Conservation (phyloP, 2,888 invertebrate genomes). For the Eucera pruinosa region DNA sequence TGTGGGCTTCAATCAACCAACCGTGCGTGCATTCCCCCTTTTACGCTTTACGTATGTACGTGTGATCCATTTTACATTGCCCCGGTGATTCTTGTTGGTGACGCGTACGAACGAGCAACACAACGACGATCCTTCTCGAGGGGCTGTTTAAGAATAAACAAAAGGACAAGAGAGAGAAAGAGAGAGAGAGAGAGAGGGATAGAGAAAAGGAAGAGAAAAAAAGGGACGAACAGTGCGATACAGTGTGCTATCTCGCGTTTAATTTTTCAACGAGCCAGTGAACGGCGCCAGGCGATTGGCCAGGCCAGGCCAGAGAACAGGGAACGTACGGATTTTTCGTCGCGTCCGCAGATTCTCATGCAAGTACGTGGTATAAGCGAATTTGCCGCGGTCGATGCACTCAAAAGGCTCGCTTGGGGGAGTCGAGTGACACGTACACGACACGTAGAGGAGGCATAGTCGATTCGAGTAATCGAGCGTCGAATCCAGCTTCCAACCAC, state of each 20-base stretch:
- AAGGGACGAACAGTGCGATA: constrained; percentile 16
- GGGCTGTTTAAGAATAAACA: constrained; percentile 20
- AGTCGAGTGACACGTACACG: constrained; percentile 44
- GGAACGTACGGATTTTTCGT: constrained; percentile 56
- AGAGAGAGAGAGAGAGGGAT: not conserved
- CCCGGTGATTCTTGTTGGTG: no score
- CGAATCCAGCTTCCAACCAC: constrained; percentile 22
- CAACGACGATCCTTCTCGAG: not conserved
- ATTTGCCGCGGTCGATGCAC: constrained; percentile 62
- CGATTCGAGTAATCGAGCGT: constrained; percentile 48
- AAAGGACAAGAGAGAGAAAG: not conserved
- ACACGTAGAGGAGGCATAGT: constrained; percentile 13
- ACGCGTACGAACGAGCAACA: no score
- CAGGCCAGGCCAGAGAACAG: constrained; percentile 16
- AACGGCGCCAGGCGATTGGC: constrained; percentile 60
- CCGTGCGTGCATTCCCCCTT: no score
- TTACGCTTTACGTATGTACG: not conserved
- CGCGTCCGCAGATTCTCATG: constrained; percentile 38
- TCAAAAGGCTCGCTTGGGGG: constrained; percentile 48
- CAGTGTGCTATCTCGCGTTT: constrained; percentile 65
- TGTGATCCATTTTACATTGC: not conserved
- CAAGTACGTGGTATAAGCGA: constrained; percentile 50
- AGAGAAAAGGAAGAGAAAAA: not conserved
- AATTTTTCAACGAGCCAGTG: constrained; percentile 59
- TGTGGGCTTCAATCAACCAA: constrained; percentile 15